Evolutionary conservation across 35 echinoderm and acorn worm genomes (phyloP).

Genomic region (Holothuria glaberrima): DNA sequence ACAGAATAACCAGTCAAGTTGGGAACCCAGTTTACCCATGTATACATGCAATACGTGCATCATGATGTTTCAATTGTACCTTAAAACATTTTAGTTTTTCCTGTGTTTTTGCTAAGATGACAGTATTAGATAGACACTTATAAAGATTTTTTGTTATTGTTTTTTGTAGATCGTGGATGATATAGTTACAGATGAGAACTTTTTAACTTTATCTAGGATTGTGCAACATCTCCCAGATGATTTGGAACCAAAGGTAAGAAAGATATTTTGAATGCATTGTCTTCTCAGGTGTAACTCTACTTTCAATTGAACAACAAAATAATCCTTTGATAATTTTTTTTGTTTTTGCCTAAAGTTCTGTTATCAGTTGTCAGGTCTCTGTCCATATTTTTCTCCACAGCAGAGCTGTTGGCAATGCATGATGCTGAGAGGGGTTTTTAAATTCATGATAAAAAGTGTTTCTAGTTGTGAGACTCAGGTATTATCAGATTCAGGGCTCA

Average conservation of each 20-base stretch:
- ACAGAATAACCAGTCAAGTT: too few relatives aligned
- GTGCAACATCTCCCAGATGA: background rate
- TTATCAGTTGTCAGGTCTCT: background rate
- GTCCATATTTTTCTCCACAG: background rate
- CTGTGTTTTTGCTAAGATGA: too few relatives aligned
- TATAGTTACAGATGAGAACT: background rate
- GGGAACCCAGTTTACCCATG: too few relatives aligned
- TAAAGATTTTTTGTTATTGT: background rate
- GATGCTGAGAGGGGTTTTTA: background rate
- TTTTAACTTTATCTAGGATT: background rate
- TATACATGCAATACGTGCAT: too few relatives aligned
- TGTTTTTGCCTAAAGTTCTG: background rate
- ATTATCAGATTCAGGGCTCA: too few relatives aligned
- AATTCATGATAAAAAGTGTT: background rate
- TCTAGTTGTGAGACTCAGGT: background rate
- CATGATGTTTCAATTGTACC: too few relatives aligned
- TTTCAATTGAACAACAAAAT: background rate
- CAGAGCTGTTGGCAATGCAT: background rate
- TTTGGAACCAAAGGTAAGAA: conserved; percentile 20
- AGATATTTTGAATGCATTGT: background rate
- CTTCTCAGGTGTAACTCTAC: background rate
- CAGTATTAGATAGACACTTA: too few relatives aligned
- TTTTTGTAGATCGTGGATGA: background rate
- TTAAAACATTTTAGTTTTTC: too few relatives aligned
- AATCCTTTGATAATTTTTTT: background rate